A percentile compares a stretch with the other conserved stretches of the same genome.
Evolutionary conservation across 1,140 invertebrate species (phyloP).

Genomic region (Zophobas morio): DNA sequence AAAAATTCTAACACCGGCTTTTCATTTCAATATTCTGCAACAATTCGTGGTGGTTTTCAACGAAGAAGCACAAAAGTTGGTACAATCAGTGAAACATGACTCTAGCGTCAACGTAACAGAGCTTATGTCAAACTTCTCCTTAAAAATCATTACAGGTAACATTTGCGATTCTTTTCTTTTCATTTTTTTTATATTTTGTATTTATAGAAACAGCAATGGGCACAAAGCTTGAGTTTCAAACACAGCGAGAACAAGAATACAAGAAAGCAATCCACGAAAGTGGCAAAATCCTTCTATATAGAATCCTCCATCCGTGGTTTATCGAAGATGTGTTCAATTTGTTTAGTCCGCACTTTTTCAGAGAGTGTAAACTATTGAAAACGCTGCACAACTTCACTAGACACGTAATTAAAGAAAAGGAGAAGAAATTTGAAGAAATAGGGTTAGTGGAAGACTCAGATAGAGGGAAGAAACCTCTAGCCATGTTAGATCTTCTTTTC

Average conservation of each 20-base stretch:
- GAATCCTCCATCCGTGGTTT: conserved; percentile 75
- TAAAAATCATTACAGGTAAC: conserved; percentile 68
- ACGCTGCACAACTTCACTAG: conserved; percentile 75
- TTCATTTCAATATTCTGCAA: conserved; percentile 83
- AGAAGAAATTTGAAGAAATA: conserved; percentile 40
- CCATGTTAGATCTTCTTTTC: conserved; percentile 86
- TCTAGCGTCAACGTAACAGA: conserved; percentile 1
- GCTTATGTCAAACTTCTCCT: conserved; percentile 42
- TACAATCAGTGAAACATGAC: conserved; percentile 54
- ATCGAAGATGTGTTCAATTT: conserved; percentile 72
- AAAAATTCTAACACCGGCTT: conserved; percentile 82
- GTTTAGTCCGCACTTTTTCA: conserved; percentile 66
- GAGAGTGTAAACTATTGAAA: conserved; percentile 70
- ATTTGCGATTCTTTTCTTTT: conserved; percentile 64
- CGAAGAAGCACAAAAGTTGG: conserved; percentile 74
- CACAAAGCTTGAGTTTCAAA: conserved; percentile 75
- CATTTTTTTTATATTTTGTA: neutral
- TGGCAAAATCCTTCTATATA: conserved; percentile 66
- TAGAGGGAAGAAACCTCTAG: conserved; percentile 73
- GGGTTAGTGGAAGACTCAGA: neutral
- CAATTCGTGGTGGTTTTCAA: conserved; percentile 80
- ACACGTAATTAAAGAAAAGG: conserved; percentile 65
- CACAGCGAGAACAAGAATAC: conserved; percentile 73
- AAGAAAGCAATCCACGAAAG: conserved; percentile 72
- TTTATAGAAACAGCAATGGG: conserved; percentile 87